Evolutionary conservation across 2,113 vertebrate genomes (phyloP).

Genomic region (Pagrus major): DNA sequence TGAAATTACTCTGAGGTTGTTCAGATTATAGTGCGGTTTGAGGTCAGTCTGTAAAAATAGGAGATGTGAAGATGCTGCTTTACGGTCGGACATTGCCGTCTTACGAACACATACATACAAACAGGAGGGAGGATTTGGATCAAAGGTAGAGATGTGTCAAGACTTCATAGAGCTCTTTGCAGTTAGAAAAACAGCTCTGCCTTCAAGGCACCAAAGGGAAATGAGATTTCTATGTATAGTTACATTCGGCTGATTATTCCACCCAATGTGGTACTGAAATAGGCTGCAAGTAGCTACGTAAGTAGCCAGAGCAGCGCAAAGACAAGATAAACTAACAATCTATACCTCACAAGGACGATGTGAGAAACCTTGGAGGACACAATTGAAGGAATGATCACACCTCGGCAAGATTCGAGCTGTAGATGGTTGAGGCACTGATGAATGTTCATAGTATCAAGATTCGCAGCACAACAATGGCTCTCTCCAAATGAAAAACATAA

Average conservation of each 20-base stretch:
- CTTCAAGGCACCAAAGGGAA: neutral
- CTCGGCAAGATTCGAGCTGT: no score
- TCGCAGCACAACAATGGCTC: neutral
- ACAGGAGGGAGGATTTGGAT: neutral
- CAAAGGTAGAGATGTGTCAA: neutral
- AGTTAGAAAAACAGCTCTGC: neutral
- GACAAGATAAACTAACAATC: neutral
- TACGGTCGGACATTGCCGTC: neutral
- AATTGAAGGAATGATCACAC: no score
- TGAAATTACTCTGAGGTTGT: neutral
- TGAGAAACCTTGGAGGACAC: no score
- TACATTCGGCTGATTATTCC: neutral
- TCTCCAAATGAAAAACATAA: neutral
- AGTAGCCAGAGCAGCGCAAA: neutral
- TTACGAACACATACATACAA: neutral
- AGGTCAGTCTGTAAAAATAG: neutral
- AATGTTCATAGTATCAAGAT: neutral
- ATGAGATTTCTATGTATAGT: neutral
- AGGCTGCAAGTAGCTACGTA: neutral
- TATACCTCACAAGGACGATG: no score
- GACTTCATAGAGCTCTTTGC: neutral
- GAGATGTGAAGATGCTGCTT: neutral
- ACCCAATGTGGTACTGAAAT: neutral
- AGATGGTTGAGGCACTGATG: neutral
- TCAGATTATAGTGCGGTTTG: neutral